phyloP scores from a whole-genome alignment of 1,140 invertebrate species.

The Pogonognathellus flavescens region DNA sequence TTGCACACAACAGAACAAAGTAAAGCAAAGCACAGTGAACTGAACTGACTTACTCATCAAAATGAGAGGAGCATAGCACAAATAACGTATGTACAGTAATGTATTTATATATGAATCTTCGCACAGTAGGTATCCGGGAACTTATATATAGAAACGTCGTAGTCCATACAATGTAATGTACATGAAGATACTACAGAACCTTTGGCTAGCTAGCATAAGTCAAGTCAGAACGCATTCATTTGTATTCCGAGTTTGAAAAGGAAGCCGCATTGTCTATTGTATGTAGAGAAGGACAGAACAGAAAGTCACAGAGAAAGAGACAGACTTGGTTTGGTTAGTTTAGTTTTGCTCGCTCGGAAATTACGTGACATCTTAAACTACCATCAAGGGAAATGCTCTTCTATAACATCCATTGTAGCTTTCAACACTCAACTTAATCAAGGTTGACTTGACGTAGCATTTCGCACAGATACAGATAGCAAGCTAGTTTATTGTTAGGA shows the following conservation, averaged over 20 bases:
- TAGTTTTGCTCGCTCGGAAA: constrained; percentile 49
- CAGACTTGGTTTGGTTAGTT: constrained; percentile 44
- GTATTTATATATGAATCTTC: not conserved
- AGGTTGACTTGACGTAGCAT: constrained; percentile 36
- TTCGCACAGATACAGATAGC: constrained; percentile 8
- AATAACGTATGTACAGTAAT: constrained; percentile 10
- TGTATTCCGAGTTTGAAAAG: constrained; percentile 48
- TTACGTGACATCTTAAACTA: constrained; percentile 50
- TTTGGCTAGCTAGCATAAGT: constrained; percentile 22
- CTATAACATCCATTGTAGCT: constrained; percentile 48
- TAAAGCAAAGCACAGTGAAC: constrained; percentile 21
- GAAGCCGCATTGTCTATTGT: constrained; percentile 48
- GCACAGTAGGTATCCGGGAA: not conserved
- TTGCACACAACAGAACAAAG: constrained; percentile 32
- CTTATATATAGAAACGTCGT: not conserved
- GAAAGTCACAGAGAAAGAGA: constrained; percentile 25
- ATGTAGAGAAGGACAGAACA: constrained; percentile 37
- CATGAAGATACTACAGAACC: not conserved
- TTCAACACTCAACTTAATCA: constrained; percentile 50
- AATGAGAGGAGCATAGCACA: constrained; percentile 29
- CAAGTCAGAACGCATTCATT: constrained; percentile 34
- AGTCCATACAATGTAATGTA: not conserved
- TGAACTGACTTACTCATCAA: constrained; percentile 46
- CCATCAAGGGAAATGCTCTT: constrained; percentile 45
- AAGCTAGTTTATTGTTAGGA: not conserved